phyloP scores from a whole-genome alignment of 2,113 vertebrate species.

The Macrotus californicus region DNA sequence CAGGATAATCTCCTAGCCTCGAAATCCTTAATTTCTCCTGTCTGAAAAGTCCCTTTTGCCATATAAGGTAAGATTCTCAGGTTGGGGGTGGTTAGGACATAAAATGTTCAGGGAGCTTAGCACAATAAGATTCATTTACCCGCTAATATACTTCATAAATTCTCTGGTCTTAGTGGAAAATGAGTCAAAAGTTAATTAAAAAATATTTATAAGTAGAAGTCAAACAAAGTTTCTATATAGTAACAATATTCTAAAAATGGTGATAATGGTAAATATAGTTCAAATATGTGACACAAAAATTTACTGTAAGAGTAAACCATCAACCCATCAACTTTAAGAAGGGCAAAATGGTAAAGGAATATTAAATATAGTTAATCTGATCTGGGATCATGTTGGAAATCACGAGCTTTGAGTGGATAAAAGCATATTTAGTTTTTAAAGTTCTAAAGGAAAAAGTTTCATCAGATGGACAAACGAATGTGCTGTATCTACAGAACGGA shows the following conservation, averaged over 20 bases:
- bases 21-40: neutral
- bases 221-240: neutral
- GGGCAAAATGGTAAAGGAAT: neutral
- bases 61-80: neutral
- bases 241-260: neutral
- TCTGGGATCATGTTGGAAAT: neutral
- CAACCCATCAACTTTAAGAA: neutral
- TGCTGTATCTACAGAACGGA: neutral
- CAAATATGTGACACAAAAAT: neutral
- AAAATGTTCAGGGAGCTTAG: neutral
- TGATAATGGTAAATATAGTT: neutral
- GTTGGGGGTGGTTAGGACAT: neutral
- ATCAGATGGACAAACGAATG: neutral
- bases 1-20: neutral
- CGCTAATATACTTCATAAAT: neutral
- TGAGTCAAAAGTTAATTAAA: neutral
- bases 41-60: neutral
- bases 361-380: neutral
- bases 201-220: neutral
- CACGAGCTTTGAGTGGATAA: neutral
- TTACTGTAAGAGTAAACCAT: neutral
- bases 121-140: neutral
- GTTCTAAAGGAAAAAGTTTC: neutral
- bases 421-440: neutral
- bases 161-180: neutral